Conservation (phyloP, 2,113 vertebrate genomes). For the Conger conger region DNA sequence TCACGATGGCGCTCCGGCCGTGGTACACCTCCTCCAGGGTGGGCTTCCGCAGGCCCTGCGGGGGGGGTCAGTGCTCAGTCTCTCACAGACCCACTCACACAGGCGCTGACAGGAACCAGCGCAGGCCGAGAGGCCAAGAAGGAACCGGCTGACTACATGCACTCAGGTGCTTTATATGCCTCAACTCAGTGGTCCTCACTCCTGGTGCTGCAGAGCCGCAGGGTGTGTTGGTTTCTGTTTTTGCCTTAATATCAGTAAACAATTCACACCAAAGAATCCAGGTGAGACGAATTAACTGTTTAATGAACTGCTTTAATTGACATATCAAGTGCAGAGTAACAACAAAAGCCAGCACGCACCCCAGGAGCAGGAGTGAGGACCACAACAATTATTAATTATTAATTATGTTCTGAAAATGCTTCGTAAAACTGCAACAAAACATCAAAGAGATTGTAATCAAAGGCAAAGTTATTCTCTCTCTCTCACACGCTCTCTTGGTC, state of each 20-base stretch:
- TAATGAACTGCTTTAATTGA: no score
- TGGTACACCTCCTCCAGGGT: conserved; percentile 83
- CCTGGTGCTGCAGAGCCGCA: no score
- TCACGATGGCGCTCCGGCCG: conserved; percentile 80
- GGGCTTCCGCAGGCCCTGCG: conserved; percentile 83
- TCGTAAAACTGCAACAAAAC: not conserved
- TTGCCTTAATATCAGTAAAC: no score
- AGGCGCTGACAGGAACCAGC: not conserved
- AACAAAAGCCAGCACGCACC: no score
- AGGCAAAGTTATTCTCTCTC: no score
- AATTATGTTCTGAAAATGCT: not conserved
- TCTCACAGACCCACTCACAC: not conserved
- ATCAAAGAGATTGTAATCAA: not conserved
- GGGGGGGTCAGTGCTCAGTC: not conserved
- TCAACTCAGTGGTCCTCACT: no score
- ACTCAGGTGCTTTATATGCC: not conserved
- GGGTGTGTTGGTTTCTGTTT: no score
- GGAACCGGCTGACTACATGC: not conserved
- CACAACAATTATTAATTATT: no score
- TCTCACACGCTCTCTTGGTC: not conserved
- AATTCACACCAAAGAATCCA: no score
- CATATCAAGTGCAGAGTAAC: no score
- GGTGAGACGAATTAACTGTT: no score
- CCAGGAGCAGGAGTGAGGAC: no score
- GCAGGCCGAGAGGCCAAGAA: not conserved